phyloP scores from a whole-genome alignment of 2,113 vertebrate genomes.

The Planiliza haematocheilus region DNA sequence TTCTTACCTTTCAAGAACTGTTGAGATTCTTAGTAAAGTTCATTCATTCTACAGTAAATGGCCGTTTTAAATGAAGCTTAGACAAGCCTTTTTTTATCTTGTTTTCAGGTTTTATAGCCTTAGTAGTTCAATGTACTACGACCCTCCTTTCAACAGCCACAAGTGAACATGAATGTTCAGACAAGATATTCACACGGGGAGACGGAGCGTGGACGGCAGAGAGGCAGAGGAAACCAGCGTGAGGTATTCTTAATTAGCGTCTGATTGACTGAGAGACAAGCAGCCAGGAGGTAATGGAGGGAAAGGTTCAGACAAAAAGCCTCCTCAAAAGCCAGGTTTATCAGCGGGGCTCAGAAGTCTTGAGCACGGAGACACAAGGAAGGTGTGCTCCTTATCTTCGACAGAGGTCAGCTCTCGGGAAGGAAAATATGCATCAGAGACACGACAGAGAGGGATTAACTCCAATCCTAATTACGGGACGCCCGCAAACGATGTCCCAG shows the following conservation, averaged over 20 bases:
- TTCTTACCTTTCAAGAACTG: no score
- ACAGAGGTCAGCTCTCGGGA: conserved; percentile 76
- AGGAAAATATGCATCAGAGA: conserved; percentile 73
- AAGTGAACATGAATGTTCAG: conserved; percentile 29
- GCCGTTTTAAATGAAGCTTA: no score
- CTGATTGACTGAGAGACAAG: conserved; percentile 57
- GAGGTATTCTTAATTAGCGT: conserved; percentile 62
- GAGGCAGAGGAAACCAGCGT: conserved; percentile 22
- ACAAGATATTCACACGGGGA: conserved; percentile 28
- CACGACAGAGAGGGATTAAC: conserved; percentile 79
- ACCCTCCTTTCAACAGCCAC: conserved; percentile 20
- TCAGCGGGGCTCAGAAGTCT: conserved; percentile 63
- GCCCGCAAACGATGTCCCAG: conserved; percentile 70
- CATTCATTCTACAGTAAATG: background rate
- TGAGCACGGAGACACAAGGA: conserved; percentile 40
- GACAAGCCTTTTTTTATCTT: background rate
- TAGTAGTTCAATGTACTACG: background rate
- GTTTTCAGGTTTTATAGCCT: background rate
- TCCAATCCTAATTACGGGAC: conserved; percentile 75
- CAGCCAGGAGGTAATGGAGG: conserved; percentile 36
- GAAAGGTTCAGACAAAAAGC: conserved; percentile 50
- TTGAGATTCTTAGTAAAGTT: background rate
- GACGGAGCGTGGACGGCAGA: conserved; percentile 19
- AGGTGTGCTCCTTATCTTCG: conserved; percentile 78
- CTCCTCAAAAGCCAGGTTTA: conserved; percentile 60